Evolutionary conservation across 2,797 vertebrate genomes (phyloP), one percentile per base, ranked within the genome.

Genomic region (Atherinosoma microstoma): DNA sequence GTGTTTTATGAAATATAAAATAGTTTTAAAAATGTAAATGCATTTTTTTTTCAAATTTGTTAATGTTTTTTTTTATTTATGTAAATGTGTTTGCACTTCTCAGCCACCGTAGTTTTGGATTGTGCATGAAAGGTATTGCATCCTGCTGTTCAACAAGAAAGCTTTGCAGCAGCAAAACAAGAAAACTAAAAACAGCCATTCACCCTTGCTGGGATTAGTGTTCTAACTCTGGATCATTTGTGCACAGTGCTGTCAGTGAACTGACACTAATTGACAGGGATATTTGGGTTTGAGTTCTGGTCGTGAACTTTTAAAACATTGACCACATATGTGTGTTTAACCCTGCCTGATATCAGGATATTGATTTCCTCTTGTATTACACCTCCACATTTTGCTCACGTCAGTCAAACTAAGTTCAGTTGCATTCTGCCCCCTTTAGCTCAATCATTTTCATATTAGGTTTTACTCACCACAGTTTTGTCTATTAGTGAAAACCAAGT

Each of bases 221-320:
- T 3, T 18, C 34, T 1, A n/a, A 51, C n/a, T 38, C 10, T 42
- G 34, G 15, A 54, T 29, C 13, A n/a, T 38, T 20, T 29, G 1
- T 15, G 0, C 24, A 18, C 32, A 15, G 58, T 20, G 2, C 4
- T 22, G 13, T 47, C 57, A 57, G 3, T 69, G 22, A 60, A 51
- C 42, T 38, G 24, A 36, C n/a, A 54, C 2, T 54, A 22, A 56
- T 6, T 56, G 29, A 67, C 3, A 20, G 11, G 1, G 13, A 22
- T 66, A 34, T n/a, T 22, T 20, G 6, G 36, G 6, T 56, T 30
- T 5, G 40, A 32, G 1, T 0, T 0, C 49, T 64, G 10, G 29
- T 22, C 13, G 34, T 59, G 20, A 34, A n/a, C 12, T 45, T 36
- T 56, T 47, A 15, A 49, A 79, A 70, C 49, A 67, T 82, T 73